These are phyloP conservation scores for Eleutherodactylus coqui DNA, from an alignment of 2,797 vertebrate genomes.

Conservation along the genomic window DNA sequence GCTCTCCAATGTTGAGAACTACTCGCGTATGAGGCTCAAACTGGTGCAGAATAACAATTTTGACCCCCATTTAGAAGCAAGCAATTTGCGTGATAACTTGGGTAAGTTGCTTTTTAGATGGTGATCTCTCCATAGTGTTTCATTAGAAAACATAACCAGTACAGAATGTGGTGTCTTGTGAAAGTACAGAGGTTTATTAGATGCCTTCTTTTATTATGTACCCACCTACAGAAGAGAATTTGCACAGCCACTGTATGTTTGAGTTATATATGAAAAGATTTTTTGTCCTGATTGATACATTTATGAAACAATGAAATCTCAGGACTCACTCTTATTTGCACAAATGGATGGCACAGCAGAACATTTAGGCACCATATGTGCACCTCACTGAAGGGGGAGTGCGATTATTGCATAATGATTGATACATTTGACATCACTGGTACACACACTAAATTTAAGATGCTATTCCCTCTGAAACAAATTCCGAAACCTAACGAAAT, in stretches of 20 bases:
- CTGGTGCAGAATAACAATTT: slow-evolving; percentile 91
- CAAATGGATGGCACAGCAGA: no score
- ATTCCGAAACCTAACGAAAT: no score
- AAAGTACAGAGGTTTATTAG: not conserved
- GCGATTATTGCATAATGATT: no score
- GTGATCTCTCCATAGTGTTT: not conserved
- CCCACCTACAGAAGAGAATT: not conserved
- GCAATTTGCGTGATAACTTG: slow-evolving; percentile 93
- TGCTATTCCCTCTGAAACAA: no score
- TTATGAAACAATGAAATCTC: no score
- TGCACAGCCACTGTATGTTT: not conserved
- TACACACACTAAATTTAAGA: no score
- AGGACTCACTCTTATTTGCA: no score
- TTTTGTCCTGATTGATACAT: not conserved
- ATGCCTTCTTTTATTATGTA: not conserved
- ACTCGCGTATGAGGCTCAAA: slow-evolving; percentile 95
- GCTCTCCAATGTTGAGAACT: slow-evolving; percentile 94
- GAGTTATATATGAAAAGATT: not conserved
- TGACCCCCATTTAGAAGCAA: slow-evolving; percentile 88
- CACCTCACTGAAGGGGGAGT: no score
- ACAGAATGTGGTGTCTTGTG: not conserved
- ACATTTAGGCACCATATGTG: no score
- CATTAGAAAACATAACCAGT: not conserved
- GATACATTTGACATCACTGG: no score
- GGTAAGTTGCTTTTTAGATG: slow-evolving; percentile 75